These are phyloP conservation scores for Formica aserva DNA, from an alignment of 2,888 invertebrate genomes.

Conservation along the genomic window DNA sequence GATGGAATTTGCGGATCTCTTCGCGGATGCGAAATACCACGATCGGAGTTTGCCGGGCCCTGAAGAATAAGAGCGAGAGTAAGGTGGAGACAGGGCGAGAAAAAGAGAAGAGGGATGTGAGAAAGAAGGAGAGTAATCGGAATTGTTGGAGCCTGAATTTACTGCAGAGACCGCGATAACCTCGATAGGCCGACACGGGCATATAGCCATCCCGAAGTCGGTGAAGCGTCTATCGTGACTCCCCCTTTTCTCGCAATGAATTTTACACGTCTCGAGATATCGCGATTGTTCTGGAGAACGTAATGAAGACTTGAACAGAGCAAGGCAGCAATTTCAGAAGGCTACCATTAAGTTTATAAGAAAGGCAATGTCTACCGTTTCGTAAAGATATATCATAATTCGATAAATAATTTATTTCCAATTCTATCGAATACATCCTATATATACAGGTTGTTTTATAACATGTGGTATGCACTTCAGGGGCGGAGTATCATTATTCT, in stretches of 20 bases:
- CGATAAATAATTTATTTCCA: conserved; percentile 4
- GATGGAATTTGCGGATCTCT: conserved; percentile 46
- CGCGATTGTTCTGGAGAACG: conserved; percentile 41
- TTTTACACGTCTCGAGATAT: conserved; percentile 47
- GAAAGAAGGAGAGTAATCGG: conserved; percentile 51
- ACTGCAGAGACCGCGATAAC: conserved; percentile 76
- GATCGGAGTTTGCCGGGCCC: conserved; percentile 59
- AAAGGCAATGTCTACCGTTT: conserved; percentile 34
- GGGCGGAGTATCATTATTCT: neutral
- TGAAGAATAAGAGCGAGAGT: conserved; percentile 48
- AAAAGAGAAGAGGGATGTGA: neutral
- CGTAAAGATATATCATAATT: conserved; percentile 1
- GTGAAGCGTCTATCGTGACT: conserved; percentile 67
- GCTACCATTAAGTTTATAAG: conserved; percentile 41
- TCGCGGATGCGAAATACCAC: conserved; percentile 73
- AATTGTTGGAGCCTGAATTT: conserved; percentile 76
- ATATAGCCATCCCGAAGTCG: conserved; percentile 65
- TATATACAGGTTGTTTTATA: no score
- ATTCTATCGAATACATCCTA: conserved; percentile 7
- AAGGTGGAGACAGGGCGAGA: conserved; percentile 35
- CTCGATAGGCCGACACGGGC: conserved; percentile 76
- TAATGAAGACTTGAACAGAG: conserved; percentile 54
- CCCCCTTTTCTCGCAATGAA: conserved; percentile 49
- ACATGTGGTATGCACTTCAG: no score
- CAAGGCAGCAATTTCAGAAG: conserved; percentile 49